phyloP scores from a whole-genome alignment of 1,140 invertebrate genomes.

The Pseudoatta argentina region DNA sequence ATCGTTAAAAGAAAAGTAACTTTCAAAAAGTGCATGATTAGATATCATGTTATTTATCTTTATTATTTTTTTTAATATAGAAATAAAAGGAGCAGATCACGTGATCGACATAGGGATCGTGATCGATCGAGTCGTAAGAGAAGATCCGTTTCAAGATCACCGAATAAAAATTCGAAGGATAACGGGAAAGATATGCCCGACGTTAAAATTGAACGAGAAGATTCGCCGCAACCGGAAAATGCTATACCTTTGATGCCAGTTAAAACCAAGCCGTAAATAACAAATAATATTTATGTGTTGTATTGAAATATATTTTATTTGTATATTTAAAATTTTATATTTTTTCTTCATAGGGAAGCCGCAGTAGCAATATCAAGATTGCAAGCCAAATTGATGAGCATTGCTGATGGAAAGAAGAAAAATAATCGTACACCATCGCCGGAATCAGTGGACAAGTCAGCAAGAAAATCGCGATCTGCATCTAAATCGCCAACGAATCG shows the following conservation, averaged over 20 bases:
- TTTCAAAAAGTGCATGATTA: conserved; percentile 10
- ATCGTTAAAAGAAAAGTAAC: background rate
- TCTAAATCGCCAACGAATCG: conserved; percentile 81
- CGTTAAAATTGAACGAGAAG: conserved; percentile 82
- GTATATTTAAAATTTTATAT: conserved; percentile 34
- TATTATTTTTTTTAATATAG: conserved; percentile 64
- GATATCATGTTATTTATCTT: background rate
- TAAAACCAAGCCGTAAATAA: conserved; percentile 85
- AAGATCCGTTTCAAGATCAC: conserved; percentile 83
- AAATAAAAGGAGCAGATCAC: conserved; percentile 87
- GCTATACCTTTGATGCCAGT: conserved; percentile 83
- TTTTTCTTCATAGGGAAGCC: conserved; percentile 80
- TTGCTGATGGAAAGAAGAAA: conserved; percentile 87
- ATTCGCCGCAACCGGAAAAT: conserved; percentile 83
- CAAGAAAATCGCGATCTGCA: conserved; percentile 82
- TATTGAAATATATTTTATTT: background rate
- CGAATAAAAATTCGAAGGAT: conserved; percentile 83
- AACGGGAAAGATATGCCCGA: conserved; percentile 82
- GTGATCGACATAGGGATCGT: conserved; percentile 85
- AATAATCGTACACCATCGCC: conserved; percentile 83
- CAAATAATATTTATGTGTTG: conserved; percentile 7
- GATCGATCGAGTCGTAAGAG: conserved; percentile 85
- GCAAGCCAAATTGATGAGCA: conserved; percentile 88
- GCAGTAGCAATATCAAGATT: conserved; percentile 87
- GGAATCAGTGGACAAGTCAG: conserved; percentile 76